A percentile compares a stretch with the other conserved stretches of the same genome.
phyloP scores from a whole-genome alignment of 2,888 invertebrate genomes.

The Luperina nickerlii region DNA sequence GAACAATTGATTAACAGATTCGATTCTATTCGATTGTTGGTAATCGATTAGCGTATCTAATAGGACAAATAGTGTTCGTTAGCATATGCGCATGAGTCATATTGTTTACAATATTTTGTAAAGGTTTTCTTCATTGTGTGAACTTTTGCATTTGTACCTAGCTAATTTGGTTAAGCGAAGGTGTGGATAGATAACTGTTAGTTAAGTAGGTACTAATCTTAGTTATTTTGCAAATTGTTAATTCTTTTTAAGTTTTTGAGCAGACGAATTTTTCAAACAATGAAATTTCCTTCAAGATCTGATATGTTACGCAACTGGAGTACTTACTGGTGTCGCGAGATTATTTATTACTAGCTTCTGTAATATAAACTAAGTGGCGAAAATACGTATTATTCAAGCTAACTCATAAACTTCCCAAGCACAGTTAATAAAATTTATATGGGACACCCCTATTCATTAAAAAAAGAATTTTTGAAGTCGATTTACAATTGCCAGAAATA shows the following conservation, averaged over 20 bases:
- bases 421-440: too few relatives aligned
- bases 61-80: conserved; percentile 29
- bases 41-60: conserved; percentile 52
- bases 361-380: too few relatives aligned
- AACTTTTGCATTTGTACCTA: neutral
- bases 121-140: neutral
- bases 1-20: conserved; percentile 51
- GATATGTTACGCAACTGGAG: too few relatives aligned
- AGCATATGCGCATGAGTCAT: conserved; percentile 18
- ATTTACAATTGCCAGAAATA: too few relatives aligned
- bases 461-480: too few relatives aligned
- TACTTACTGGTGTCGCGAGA: too few relatives aligned
- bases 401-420: too few relatives aligned
- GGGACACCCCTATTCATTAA: too few relatives aligned
- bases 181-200: neutral
- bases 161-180: neutral
- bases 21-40: conserved; percentile 35
- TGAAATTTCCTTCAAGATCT: too few relatives aligned
- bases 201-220: neutral
- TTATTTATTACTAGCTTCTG: too few relatives aligned
- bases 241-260: neutral
- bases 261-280: neutral
- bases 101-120: conserved; percentile 4
- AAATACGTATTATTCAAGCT: too few relatives aligned
- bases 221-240: too few relatives aligned